A percentile compares a stretch with the other conserved stretches of the same genome.
These are phyloP conservation scores for Camponotus fellah DNA, from an alignment of 2,888 invertebrate species.

Conservation along the genomic window DNA sequence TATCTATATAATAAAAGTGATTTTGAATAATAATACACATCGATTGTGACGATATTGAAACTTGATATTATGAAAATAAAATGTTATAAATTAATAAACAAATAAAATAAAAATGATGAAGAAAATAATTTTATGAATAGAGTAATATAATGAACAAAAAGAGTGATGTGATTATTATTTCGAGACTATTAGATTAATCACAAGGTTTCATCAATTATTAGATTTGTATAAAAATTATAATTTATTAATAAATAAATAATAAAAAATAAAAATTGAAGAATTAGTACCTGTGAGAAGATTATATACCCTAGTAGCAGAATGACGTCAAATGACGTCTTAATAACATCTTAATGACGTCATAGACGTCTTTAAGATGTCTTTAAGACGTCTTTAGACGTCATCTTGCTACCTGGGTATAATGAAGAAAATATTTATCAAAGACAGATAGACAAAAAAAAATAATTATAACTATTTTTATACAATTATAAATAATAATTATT, in stretches of 20 bases:
- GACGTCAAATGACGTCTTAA: too few relatives aligned
- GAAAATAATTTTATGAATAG: neutral
- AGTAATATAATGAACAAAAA: neutral
- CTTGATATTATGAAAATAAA: neutral
- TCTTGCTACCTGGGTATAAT: too few relatives aligned
- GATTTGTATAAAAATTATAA: neutral
- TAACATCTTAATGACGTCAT: too few relatives aligned
- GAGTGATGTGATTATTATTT: neutral
- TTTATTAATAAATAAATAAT: constrained; percentile 1
- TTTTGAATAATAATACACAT: constrained; percentile 43
- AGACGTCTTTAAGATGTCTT: too few relatives aligned
- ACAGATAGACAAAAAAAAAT: neutral
- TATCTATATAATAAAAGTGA: constrained; percentile 87
- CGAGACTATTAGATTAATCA: constrained; percentile 3
- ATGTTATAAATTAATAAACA: neutral
- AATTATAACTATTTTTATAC: neutral
- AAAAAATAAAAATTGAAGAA: neutral
- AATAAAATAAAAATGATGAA: constrained; percentile 15
- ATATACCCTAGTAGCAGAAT: too few relatives aligned
- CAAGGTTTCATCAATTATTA: neutral
- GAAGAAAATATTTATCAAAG: neutral
- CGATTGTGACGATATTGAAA: neutral
- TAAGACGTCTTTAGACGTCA: too few relatives aligned
- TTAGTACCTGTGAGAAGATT: neutral
- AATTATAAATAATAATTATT: constrained; percentile 10